Evolutionary conservation across 2,888 invertebrate genomes (phyloP).

Genomic region (Mesopsocus fuscifrons): DNA sequence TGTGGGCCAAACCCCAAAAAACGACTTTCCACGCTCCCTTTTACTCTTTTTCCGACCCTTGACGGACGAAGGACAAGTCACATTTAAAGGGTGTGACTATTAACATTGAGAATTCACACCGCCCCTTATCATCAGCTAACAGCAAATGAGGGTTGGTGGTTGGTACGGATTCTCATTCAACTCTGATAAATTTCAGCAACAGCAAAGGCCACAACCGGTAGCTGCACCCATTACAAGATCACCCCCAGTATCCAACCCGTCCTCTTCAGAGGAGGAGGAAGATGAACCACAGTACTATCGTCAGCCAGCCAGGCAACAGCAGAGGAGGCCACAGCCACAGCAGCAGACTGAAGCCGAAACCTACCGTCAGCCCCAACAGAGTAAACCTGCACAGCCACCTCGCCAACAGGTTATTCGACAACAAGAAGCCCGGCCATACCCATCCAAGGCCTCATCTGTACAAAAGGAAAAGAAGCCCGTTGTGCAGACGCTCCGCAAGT

Average conservation of each 20-base stretch:
- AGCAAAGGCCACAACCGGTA: neutral
- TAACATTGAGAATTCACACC: no score
- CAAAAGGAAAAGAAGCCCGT: constrained; percentile 41
- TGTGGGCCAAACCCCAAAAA: no score
- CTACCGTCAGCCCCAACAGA: constrained; percentile 13
- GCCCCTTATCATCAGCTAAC: no score
- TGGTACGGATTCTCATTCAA: no score
- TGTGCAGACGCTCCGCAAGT: constrained; percentile 30
- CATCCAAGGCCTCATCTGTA: constrained; percentile 14
- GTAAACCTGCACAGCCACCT: constrained; percentile 27
- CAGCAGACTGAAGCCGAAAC: constrained; percentile 18
- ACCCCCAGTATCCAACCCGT: constrained; percentile 19
- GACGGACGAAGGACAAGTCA: no score
- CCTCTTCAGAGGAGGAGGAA: constrained; percentile 16
- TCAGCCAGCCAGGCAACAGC: neutral
- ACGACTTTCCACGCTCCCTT: no score
- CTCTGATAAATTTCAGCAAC: no score
- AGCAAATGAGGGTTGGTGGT: no score
- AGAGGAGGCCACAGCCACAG: constrained; percentile 24
- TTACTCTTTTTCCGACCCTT: no score
- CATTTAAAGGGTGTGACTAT: no score
- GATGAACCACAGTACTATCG: constrained; percentile 15
- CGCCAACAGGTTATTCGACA: constrained; percentile 24
- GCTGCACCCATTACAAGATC: neutral
- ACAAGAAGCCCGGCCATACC: constrained; percentile 18